Evolutionary conservation across 1,140 invertebrate genomes (phyloP).

Genomic region (Drosophila rhopaloa): DNA sequence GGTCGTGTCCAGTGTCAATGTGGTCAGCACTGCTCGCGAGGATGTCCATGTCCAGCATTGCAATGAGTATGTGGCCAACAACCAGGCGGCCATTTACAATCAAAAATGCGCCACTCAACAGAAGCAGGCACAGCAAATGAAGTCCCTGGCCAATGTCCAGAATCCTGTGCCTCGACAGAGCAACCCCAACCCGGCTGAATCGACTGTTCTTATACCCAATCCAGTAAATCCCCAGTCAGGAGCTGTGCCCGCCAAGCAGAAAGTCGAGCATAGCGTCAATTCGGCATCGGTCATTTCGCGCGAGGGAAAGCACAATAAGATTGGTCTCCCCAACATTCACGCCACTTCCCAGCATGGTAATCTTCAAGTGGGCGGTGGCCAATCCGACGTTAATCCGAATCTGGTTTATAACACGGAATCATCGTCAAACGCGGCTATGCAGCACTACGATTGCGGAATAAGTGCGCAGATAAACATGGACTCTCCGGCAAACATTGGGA

Average conservation of each 20-base stretch:
- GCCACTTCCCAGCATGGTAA: conserved; percentile 45
- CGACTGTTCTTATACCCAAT: conserved; percentile 45
- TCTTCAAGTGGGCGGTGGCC: conserved; percentile 51
- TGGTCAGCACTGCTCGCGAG: conserved; percentile 40
- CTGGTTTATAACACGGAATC: conserved; percentile 64
- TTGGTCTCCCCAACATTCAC: conserved; percentile 56
- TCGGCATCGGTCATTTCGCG: conserved; percentile 36
- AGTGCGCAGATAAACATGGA: conserved; percentile 94
- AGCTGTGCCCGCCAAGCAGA: conserved; percentile 46
- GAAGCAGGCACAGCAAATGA: conserved; percentile 72
- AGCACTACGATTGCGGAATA: conserved; percentile 91
- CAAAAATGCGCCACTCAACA: conserved; percentile 67
- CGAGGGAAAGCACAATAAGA: conserved; percentile 59
- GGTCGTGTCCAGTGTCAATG: conserved; percentile 24
- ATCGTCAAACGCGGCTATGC: conserved; percentile 89
- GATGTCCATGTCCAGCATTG: conserved; percentile 58
- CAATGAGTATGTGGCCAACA: conserved; percentile 62
- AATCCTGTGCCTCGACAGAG: conserved; percentile 35
- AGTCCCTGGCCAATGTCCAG: conserved; percentile 54
- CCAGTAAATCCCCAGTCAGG: conserved; percentile 30
- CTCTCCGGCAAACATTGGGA: conserved; percentile 94
- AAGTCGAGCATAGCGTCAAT: conserved; percentile 62
- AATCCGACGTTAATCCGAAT: conserved; percentile 63
- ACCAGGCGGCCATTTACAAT: conserved; percentile 55
- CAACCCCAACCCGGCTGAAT: conserved; percentile 43